phyloP scores from a whole-genome alignment of 1,140 invertebrate species.

The Drosophila pseudoananassae region DNA sequence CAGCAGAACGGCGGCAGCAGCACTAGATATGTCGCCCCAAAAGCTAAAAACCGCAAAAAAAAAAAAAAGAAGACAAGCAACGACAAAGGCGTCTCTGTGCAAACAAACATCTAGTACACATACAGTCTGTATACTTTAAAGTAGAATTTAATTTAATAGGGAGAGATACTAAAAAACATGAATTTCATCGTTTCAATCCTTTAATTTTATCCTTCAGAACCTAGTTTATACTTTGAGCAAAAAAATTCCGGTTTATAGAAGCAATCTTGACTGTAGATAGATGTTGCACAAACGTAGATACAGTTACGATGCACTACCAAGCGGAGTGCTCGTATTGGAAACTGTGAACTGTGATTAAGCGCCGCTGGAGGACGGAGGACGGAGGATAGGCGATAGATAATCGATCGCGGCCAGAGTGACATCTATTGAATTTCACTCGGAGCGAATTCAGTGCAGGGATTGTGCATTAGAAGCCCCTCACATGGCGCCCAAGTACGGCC shows the following conservation, averaged over 20 bases:
- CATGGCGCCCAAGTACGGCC: slow-evolving; percentile 23
- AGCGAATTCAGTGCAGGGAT: slow-evolving; percentile 47
- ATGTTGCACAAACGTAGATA: slow-evolving; percentile 29
- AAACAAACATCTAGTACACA: slow-evolving; percentile 34
- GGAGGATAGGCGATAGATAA: slow-evolving; percentile 20
- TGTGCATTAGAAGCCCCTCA: slow-evolving; percentile 52
- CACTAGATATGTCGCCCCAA: slow-evolving; percentile 36
- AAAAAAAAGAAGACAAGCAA: slow-evolving; percentile 42
- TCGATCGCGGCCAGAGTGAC: slow-evolving; percentile 38
- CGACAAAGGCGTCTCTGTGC: slow-evolving; percentile 65
- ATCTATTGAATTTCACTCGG: slow-evolving; percentile 74
- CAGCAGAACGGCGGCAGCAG: slow-evolving; percentile 15
- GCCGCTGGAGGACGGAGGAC: slow-evolving; percentile 23
- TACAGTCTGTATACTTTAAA: slow-evolving; percentile 5
- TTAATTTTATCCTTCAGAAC: no score
- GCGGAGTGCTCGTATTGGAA: slow-evolving; percentile 36
- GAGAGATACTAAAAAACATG: no score
- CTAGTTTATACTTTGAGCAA: not conserved
- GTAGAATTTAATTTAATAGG: not conserved
- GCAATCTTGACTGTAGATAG: slow-evolving; percentile 12
- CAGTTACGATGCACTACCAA: slow-evolving; percentile 39
- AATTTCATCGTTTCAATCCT: no score
- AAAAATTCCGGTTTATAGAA: not conserved
- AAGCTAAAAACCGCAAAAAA: slow-evolving; percentile 67
- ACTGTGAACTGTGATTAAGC: slow-evolving; percentile 57